phyloP scores from a whole-genome alignment of 2,888 invertebrate species.

The Papilio gigon region DNA sequence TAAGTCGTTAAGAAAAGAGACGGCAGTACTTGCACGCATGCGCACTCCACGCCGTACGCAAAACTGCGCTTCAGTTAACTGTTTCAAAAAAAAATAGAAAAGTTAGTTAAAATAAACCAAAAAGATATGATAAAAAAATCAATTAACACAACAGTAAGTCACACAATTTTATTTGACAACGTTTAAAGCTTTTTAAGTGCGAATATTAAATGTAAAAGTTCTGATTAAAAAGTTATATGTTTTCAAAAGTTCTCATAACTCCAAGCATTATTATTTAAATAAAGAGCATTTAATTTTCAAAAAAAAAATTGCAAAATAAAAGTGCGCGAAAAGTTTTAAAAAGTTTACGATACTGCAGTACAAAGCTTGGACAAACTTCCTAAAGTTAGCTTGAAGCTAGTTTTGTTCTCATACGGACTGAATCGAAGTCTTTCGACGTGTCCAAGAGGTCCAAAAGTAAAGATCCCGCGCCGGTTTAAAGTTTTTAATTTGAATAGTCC shows the following conservation, averaged over 20 bases:
- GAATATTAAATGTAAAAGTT: not conserved
- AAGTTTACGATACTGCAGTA: not conserved
- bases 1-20: slow-evolving; percentile 5
- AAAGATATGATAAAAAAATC: not conserved
- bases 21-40: not conserved
- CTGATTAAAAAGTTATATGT: not conserved
- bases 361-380: not conserved
- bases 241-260: not conserved
- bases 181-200: not conserved
- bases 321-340: not conserved
- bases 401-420: not conserved
- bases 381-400: not conserved
- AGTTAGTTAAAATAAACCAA: not conserved
- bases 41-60: not conserved
- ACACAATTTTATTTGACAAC: not conserved
- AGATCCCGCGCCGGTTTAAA: slow-evolving; percentile 61
- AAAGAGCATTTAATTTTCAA: not conserved
- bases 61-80: not conserved
- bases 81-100: not conserved
- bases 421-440: not conserved
- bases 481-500: slow-evolving; percentile 65
- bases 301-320: not conserved
- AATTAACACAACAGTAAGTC: not conserved
- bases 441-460: slow-evolving; percentile 1
- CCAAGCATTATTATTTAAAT: not conserved